Evolutionary conservation across 2,888 invertebrate species (phyloP).

Genomic region (Agrochola lota): DNA sequence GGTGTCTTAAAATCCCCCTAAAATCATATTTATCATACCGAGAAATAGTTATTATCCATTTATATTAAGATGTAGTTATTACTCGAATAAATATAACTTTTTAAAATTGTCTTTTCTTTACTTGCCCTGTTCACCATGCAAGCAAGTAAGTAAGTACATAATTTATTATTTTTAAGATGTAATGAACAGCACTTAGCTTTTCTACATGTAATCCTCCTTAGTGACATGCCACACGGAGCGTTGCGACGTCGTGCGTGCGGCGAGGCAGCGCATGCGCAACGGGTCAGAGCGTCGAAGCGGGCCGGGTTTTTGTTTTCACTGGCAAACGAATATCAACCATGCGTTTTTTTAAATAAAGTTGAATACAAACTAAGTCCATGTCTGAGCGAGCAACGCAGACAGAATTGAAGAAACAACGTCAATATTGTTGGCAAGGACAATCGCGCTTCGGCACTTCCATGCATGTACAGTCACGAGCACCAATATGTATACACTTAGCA

Average conservation of each 20-base stretch:
- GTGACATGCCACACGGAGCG: no score
- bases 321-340: neutral
- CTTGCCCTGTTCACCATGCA: neutral
- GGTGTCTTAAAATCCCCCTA: constrained; percentile 86
- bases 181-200: neutral
- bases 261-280: no score
- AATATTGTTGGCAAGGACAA: no score
- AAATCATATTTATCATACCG: constrained; percentile 89
- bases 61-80: constrained; percentile 91
- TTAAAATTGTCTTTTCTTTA: constrained; percentile 80
- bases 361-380: no score
- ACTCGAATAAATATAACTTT: constrained; percentile 91
- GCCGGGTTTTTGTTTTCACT: no score
- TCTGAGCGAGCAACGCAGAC: no score
- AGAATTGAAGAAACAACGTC: no score
- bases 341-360: neutral
- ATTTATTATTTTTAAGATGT: neutral
- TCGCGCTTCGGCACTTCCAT: no score
- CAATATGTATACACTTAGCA: no score
- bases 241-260: neutral
- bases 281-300: neutral
- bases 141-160: neutral
- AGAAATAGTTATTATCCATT: constrained; percentile 89
- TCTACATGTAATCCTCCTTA: neutral
- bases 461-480: no score